Conservation (phyloP, 53 echinoderm and acorn worm species). For the Echinarachnius parma region DNA sequence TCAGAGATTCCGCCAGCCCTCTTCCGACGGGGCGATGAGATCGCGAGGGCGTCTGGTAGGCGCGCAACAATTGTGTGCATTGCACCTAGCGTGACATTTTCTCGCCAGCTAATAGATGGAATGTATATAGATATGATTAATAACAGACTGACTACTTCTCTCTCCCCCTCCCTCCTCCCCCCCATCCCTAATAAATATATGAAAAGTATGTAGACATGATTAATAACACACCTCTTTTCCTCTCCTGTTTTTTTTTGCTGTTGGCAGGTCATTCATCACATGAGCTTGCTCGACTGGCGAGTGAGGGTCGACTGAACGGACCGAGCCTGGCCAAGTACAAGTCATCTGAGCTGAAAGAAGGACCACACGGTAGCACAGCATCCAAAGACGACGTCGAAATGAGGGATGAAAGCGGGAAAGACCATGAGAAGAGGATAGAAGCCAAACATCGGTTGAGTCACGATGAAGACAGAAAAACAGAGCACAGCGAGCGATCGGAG, state of each 20-base stretch:
- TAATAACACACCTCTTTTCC: conserved; percentile 18
- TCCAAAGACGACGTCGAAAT: conserved; percentile 66
- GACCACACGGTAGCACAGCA: conserved; percentile 12
- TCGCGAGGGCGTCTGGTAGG: conserved; percentile 22
- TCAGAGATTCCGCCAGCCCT: conserved; percentile 18
- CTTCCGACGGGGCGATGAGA: conserved; percentile 19
- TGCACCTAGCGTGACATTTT: conserved; percentile 50
- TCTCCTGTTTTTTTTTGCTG: conserved; percentile 21
- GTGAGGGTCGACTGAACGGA: conserved; percentile 43
- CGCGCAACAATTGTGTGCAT: conserved; percentile 39
- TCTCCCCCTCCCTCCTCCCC: neutral
- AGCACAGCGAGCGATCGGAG: conserved; percentile 25
- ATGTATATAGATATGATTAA: conserved; percentile 36
- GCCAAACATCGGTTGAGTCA: conserved; percentile 33
- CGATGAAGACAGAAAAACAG: conserved; percentile 35
- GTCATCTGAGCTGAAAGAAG: conserved; percentile 15
- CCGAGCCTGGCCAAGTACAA: conserved; percentile 31
- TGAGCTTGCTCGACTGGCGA: conserved; percentile 48
- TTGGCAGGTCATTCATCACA: conserved; percentile 58
- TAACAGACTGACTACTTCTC: neutral
- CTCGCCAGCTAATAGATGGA: conserved; percentile 40
- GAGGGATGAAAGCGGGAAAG: conserved; percentile 65
- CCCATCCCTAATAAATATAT: conserved; percentile 35
- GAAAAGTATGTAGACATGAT: conserved; percentile 26
- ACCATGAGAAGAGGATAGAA: conserved; percentile 54